Evolutionary conservation across 2,888 invertebrate genomes (phyloP).

Genomic region (Parasteatoda lunata): DNA sequence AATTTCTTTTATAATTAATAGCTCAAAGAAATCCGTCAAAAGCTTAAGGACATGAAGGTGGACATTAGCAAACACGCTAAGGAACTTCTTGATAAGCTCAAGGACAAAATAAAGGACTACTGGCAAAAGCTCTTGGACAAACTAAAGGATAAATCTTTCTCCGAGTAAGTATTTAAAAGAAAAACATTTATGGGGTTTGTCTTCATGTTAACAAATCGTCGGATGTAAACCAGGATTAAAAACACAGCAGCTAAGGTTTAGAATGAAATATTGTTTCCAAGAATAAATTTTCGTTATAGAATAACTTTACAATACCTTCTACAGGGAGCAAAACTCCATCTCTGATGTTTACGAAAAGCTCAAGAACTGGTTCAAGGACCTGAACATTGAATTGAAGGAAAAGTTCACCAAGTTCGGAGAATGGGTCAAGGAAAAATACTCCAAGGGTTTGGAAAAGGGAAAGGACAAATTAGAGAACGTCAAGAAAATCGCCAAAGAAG

Average conservation of each 20-base stretch:
- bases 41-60: conserved; percentile 40
- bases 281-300: neutral
- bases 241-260: neutral
- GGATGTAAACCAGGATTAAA: too few relatives aligned
- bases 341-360: conserved; percentile 53
- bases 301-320: too few relatives aligned
- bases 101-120: conserved; percentile 51
- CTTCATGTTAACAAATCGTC: too few relatives aligned
- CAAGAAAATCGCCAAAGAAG: conserved; percentile 53
- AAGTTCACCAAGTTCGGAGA: conserved; percentile 61
- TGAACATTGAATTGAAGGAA: conserved; percentile 54
- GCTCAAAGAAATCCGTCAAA: conserved; percentile 29
- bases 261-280: neutral
- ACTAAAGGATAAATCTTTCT: conserved; percentile 10
- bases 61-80: conserved; percentile 37
- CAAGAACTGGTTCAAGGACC: conserved; percentile 60
- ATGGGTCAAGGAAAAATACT: conserved; percentile 45
- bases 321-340: conserved; percentile 28
- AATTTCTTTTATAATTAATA: neutral
- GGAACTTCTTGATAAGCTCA: conserved; percentile 26
- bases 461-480: conserved; percentile 48
- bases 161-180: too few relatives aligned
- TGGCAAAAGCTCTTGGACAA: conserved; percentile 38
- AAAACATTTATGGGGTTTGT: too few relatives aligned
- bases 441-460: conserved; percentile 47